Evolutionary conservation across 2,113 vertebrate genomes (phyloP).

Genomic region (Scophthalmus maximus): DNA sequence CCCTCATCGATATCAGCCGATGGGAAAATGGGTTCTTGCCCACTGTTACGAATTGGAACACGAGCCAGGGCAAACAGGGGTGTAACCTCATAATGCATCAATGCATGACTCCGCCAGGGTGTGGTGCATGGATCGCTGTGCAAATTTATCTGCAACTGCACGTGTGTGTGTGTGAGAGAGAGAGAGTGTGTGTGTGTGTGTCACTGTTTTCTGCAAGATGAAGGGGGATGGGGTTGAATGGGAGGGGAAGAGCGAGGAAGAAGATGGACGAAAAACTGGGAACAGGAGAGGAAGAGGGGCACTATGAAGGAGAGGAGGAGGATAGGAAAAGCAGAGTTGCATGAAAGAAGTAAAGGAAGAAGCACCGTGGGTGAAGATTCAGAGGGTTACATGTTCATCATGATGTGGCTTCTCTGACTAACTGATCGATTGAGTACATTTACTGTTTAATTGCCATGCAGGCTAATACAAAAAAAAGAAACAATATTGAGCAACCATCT

Average conservation of each 20-base stretch:
- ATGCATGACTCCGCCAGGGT: conserved; percentile 61
- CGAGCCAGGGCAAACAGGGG: conserved; percentile 74
- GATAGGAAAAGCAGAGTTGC: not conserved
- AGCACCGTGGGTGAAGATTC: not conserved
- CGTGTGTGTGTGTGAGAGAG: conserved; percentile 5
- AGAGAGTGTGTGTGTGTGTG: conserved; percentile 6
- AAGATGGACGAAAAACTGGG: not conserved
- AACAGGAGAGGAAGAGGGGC: not conserved
- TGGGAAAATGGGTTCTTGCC: conserved; percentile 52
- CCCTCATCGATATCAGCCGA: conserved; percentile 47
- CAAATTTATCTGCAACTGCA: conserved; percentile 34
- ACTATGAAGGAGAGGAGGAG: not conserved
- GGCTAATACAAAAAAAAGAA: not conserved
- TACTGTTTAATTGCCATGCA: not conserved
- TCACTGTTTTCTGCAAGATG: not conserved
- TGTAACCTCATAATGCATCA: conserved; percentile 63
- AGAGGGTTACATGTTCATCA: not conserved
- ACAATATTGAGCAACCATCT: not conserved
- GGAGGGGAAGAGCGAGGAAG: not conserved
- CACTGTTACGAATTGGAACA: conserved; percentile 41
- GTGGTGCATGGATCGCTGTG: conserved; percentile 43
- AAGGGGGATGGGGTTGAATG: not conserved
- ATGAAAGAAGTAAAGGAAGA: not conserved
- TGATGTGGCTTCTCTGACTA: not conserved
- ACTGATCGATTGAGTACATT: not conserved